phyloP scores from a whole-genome alignment of 2,888 invertebrate genomes.

The Chironomus riparius region DNA sequence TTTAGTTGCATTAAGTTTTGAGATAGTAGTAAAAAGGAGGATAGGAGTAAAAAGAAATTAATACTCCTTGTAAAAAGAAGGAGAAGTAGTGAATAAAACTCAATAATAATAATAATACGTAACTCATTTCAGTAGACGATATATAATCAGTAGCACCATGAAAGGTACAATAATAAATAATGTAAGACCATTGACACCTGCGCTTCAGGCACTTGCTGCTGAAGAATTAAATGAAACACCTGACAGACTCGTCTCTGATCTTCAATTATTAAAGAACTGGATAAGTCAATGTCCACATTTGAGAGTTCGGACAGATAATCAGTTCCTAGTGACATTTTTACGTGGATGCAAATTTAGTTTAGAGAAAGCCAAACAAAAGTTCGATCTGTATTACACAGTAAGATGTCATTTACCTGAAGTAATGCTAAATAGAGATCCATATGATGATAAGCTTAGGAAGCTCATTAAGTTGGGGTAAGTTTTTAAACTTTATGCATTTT shows the following conservation, averaged over 20 bases:
- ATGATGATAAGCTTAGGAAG: conserved; percentile 28
- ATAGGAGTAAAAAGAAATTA: too few relatives aligned
- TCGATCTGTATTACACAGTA: conserved; percentile 46
- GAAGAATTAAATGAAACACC: conserved; percentile 42
- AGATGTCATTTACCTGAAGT: conserved; percentile 47
- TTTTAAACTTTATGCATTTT: background rate
- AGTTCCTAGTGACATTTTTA: conserved; percentile 42
- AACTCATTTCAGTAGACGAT: background rate
- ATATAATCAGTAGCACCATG: background rate
- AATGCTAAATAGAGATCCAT: conserved; percentile 35
- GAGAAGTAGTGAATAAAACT: too few relatives aligned
- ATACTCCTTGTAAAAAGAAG: too few relatives aligned
- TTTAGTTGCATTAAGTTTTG: background rate
- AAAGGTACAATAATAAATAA: conserved; percentile 15
- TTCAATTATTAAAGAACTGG: conserved; percentile 42
- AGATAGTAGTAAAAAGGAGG: too few relatives aligned
- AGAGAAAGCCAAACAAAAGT: conserved; percentile 43
- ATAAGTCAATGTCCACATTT: conserved; percentile 42
- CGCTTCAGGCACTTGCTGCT: conserved; percentile 35
- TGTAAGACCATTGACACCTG: conserved; percentile 29
- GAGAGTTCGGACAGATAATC: conserved; percentile 39
- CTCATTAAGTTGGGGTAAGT: conserved; percentile 31
- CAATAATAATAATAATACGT: background rate
- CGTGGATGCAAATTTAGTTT: conserved; percentile 45
- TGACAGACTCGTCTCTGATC: conserved; percentile 36